These are phyloP conservation scores for Himalopsyche kuldschensis DNA, from an alignment of 2,888 invertebrate genomes.

Conservation along the genomic window DNA sequence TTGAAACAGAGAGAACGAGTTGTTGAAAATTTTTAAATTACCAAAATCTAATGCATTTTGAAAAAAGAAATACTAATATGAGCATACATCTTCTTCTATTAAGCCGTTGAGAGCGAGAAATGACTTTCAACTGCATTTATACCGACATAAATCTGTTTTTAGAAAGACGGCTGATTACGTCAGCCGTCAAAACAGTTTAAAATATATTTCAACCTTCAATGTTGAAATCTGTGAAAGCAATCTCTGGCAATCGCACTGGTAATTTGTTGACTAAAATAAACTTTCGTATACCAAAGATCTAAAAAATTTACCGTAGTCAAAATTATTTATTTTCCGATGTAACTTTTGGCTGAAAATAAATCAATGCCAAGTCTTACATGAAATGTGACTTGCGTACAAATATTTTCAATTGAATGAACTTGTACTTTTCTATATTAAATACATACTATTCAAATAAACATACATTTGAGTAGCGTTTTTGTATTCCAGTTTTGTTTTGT, in stretches of 20 bases:
- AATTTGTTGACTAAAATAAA: background rate
- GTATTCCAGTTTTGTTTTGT: too few species aligned
- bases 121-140: too few species aligned
- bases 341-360: background rate
- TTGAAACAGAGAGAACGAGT: too few species aligned
- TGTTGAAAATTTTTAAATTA: too few species aligned
- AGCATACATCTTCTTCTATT: too few species aligned
- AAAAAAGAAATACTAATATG: too few species aligned
- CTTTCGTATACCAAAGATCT: background rate
- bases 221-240: background rate
- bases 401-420: background rate
- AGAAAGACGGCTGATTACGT: background rate
- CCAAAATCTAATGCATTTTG: too few species aligned
- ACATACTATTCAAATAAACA: too few species aligned
- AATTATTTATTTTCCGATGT: background rate
- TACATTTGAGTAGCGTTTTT: too few species aligned
- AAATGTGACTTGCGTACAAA: background rate
- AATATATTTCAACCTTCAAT: background rate
- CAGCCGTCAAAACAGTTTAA: background rate
- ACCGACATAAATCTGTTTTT: too few species aligned
- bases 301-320: background rate
- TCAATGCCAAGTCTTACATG: background rate
- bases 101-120: too few species aligned
- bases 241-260: background rate
- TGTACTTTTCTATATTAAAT: too few species aligned